Evolutionary conservation across 1,140 invertebrate species (phyloP).

Genomic region (Scaptomyza pallida): DNA sequence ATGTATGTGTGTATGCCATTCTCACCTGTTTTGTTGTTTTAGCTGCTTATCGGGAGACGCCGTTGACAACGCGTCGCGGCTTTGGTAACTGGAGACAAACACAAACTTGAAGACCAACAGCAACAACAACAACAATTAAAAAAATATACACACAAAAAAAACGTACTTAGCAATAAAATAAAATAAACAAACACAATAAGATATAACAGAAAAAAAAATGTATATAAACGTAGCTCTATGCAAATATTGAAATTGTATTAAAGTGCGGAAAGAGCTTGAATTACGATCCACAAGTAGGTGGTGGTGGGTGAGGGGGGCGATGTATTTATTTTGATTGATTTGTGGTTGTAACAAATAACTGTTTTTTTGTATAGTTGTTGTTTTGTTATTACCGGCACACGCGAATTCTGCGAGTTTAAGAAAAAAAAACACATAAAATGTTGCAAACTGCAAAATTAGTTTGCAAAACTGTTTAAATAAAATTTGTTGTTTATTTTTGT

Average conservation of each 20-base stretch:
- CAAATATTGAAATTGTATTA: constrained; percentile 37
- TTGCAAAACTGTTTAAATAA: constrained; percentile 12
- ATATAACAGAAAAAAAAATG: not conserved
- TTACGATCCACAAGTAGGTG: constrained; percentile 23
- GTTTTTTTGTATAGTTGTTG: constrained; percentile 26
- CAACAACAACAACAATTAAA: constrained; percentile 20
- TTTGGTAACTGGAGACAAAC: constrained; percentile 66
- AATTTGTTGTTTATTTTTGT: constrained; percentile 2
- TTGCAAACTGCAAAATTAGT: not conserved
- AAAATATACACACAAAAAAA: not conserved
- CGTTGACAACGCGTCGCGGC: constrained; percentile 46
- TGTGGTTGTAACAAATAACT: constrained; percentile 53
- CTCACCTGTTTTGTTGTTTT: constrained; percentile 59
- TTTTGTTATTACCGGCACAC: constrained; percentile 23
- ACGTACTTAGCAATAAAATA: not conserved
- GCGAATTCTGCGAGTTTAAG: constrained; percentile 14
- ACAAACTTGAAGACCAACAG: constrained; percentile 18
- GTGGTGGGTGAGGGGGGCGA: constrained; percentile 4
- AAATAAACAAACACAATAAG: constrained; percentile 12
- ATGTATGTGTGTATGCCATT: not conserved
- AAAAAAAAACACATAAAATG: constrained; percentile 15
- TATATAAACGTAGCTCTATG: not conserved
- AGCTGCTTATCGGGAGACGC: constrained; percentile 31
- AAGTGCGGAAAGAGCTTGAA: constrained; percentile 38
- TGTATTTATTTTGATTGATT: constrained; percentile 54